Conservation (phyloP, 2,797 vertebrate genomes). For the Lophura swinhoii region DNA sequence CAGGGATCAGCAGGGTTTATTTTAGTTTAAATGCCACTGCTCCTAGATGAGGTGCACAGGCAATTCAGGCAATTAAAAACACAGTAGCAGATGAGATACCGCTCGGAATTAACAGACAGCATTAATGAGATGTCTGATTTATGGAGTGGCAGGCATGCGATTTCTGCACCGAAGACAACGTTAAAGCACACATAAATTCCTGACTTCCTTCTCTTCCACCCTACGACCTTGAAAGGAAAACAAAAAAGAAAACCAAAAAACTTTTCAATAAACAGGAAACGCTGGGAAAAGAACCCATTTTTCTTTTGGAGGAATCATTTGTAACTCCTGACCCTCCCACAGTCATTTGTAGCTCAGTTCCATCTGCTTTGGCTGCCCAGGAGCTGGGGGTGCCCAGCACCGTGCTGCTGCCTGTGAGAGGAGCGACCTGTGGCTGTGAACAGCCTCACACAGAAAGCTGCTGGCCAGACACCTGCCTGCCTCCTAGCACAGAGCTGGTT, state of each 20-base stretch:
- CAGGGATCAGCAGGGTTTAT: conserved; percentile 33
- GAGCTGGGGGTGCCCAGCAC: no score
- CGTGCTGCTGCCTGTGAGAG: no score
- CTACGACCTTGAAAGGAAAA: not conserved
- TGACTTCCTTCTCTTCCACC: not conserved
- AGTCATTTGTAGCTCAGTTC: not conserved
- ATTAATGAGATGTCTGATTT: conserved; percentile 1
- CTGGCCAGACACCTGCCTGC: not conserved
- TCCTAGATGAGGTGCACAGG: not conserved
- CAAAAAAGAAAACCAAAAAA: not conserved
- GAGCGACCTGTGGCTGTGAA: not conserved
- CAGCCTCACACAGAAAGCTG: not conserved
- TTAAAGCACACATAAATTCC: not conserved
- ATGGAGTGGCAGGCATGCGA: not conserved
- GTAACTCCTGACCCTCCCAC: not conserved
- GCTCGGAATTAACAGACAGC: not conserved
- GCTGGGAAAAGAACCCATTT: rapidly evolving
- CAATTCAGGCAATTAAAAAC: conserved; percentile 19
- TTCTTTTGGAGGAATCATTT: not conserved
- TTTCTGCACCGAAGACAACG: not conserved
- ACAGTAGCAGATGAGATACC: not conserved
- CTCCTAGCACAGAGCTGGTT: not conserved
- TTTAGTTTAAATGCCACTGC: conserved; percentile 17
- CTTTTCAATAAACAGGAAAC: not conserved
- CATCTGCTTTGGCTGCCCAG: not conserved